A percentile compares a stretch with the other conserved stretches of the same genome.
These are phyloP conservation scores for Dioctria rufipes DNA, from an alignment of 2,888 invertebrate species.

Conservation along the genomic window DNA sequence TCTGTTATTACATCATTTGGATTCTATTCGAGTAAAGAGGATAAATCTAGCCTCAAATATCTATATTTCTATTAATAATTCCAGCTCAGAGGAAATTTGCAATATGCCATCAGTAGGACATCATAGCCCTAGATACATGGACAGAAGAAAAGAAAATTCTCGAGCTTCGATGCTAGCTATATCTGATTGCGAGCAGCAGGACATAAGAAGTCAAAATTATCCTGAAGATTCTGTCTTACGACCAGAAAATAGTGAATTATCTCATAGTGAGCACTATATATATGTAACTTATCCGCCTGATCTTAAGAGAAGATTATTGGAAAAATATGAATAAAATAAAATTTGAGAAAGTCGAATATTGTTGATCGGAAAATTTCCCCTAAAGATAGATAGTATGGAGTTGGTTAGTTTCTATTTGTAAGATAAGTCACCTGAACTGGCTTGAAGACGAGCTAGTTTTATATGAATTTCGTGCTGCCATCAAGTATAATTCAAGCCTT, in stretches of 20 bases:
- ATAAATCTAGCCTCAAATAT: constrained; percentile 62
- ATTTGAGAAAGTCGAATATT: no score
- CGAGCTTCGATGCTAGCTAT: constrained; percentile 27
- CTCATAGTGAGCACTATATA: constrained; percentile 85
- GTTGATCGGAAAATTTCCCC: no score
- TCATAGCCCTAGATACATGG: constrained; percentile 40
- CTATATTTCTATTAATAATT: constrained; percentile 24
- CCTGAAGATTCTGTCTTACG: constrained; percentile 19
- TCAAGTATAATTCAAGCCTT: no score
- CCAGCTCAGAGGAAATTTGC: constrained; percentile 55
- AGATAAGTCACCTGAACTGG: no score
- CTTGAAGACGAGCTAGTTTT: no score
- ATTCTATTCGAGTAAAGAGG: constrained; percentile 88
- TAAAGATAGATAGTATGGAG: no score
- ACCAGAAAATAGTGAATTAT: constrained; percentile 70
- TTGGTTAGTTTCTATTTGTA: no score
- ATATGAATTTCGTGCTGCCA: no score
- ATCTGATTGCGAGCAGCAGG: constrained; percentile 19
- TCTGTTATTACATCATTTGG: constrained; percentile 95
- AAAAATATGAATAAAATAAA: constrained; percentile 76
- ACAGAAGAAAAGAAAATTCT: constrained; percentile 47
- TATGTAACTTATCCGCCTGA: constrained; percentile 92
- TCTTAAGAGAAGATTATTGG: constrained; percentile 85
- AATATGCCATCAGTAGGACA: constrained; percentile 13
- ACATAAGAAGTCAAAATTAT: constrained; percentile 28